A percentile compares a stretch with the other conserved stretches of the same genome.
These are phyloP conservation scores for Phaethon lepturus DNA, from an alignment of 2,113 vertebrate genomes.

Conservation along the genomic window DNA sequence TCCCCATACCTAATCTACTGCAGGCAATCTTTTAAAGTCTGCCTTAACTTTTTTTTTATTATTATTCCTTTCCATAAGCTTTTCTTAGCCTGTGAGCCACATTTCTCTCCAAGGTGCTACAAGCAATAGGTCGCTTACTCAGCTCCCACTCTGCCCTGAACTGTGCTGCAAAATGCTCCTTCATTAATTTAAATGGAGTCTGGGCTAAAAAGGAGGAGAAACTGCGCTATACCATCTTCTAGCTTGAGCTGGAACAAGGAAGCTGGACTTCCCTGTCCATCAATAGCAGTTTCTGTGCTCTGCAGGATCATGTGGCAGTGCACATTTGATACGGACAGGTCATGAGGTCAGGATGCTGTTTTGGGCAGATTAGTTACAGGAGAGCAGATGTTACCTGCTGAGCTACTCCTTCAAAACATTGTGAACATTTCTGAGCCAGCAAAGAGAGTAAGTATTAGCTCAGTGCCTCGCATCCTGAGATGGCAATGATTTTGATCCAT, in stretches of 20 bases:
- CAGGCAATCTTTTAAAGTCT: neutral
- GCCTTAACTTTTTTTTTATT: neutral
- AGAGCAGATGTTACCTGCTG: neutral
- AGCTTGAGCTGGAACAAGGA: neutral
- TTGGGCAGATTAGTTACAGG: neutral
- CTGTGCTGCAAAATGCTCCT: neutral
- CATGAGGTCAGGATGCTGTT: neutral
- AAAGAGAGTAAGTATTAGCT: neutral
- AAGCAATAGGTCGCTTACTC: neutral
- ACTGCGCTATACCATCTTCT: neutral
- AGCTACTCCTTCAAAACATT: neutral
- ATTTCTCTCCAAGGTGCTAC: neutral
- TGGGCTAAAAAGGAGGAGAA: neutral
- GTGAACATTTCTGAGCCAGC: neutral
- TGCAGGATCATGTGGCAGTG: neutral
- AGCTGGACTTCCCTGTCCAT: neutral
- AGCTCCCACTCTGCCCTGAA: neutral
- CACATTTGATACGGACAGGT: neutral
- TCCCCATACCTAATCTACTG: neutral
- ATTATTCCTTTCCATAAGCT: neutral
- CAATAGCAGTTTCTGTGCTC: neutral
- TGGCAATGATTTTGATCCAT: neutral
- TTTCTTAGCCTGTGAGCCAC: neutral
- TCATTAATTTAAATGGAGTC: neutral
- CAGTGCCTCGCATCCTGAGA: fast-evolving